Conservation (phyloP, 2,113 vertebrate species). For the Onychorhynchus coronatus region DNA sequence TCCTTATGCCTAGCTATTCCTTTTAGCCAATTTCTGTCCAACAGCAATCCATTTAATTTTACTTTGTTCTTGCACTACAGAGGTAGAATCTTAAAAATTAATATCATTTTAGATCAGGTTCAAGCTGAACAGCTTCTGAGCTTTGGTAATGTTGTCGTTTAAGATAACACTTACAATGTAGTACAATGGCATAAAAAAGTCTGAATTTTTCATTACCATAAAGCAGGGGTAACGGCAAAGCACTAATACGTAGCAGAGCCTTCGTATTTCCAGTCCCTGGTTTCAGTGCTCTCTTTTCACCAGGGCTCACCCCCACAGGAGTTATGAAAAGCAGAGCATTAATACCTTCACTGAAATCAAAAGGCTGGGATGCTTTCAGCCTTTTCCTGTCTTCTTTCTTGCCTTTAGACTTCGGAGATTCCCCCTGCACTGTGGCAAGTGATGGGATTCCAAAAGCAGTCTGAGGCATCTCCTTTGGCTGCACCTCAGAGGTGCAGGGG, state of each 20-base stretch:
- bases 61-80: not conserved
- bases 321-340: not conserved
- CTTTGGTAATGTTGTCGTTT: not conserved
- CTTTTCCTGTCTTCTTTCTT: slow-evolving; percentile 30
- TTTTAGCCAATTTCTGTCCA: not conserved
- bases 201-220: not conserved
- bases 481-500: slow-evolving; percentile 86
- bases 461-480: slow-evolving; percentile 74
- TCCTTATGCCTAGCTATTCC: not conserved
- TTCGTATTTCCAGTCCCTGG: not conserved
- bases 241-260: not conserved
- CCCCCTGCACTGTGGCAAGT: slow-evolving; percentile 21
- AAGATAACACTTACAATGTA: not conserved
- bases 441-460: slow-evolving; percentile 64
- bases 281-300: not conserved
- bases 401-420: not conserved
- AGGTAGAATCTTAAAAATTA: not conserved
- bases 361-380: not conserved
- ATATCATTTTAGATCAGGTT: not conserved
- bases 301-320: not conserved
- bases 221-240: not conserved
- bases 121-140: not conserved
- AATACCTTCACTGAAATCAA: slow-evolving; percentile 61
- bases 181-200: not conserved
- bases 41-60: not conserved